Evolutionary conservation across 2,888 invertebrate species (phyloP).

Genomic region (Polylopha cassiicola): DNA sequence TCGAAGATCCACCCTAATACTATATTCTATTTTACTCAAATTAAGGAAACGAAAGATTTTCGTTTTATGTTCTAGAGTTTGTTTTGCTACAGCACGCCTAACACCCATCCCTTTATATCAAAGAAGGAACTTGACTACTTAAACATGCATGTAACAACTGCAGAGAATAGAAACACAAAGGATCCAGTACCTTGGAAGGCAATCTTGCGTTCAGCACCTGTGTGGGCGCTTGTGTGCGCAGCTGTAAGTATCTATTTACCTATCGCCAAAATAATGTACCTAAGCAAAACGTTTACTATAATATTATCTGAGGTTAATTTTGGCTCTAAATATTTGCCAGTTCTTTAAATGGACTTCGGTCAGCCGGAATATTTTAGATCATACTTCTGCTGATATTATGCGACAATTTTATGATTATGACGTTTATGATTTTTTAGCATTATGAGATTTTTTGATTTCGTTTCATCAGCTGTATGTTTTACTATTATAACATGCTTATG

Average conservation of each 20-base stretch:
- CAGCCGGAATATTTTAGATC: too few relatives aligned
- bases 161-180: slow-evolving; percentile 36
- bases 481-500: background rate
- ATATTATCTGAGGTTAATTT: slow-evolving; percentile 3
- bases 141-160: slow-evolving; percentile 57
- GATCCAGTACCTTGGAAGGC: slow-evolving; percentile 78
- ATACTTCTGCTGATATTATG: too few relatives aligned
- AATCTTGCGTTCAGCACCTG: slow-evolving; percentile 75
- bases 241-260: slow-evolving; percentile 48
- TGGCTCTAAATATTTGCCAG: too few relatives aligned
- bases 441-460: background rate
- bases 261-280: too few relatives aligned
- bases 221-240: slow-evolving; percentile 79
- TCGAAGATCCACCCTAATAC: too few relatives aligned
- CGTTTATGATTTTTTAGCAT: background rate
- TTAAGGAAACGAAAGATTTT: too few relatives aligned
- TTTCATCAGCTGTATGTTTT: background rate
- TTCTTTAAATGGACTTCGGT: too few relatives aligned
- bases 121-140: slow-evolving; percentile 50
- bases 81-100: slow-evolving; percentile 45
- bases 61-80: slow-evolving; percentile 31
- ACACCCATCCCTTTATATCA: slow-evolving; percentile 50
- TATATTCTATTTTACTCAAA: too few relatives aligned
- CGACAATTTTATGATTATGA: too few relatives aligned
- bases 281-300: too few relatives aligned